These are phyloP conservation scores for Lepus europaeus DNA, from an alignment of 2,113 vertebrate species.

Conservation along the genomic window DNA sequence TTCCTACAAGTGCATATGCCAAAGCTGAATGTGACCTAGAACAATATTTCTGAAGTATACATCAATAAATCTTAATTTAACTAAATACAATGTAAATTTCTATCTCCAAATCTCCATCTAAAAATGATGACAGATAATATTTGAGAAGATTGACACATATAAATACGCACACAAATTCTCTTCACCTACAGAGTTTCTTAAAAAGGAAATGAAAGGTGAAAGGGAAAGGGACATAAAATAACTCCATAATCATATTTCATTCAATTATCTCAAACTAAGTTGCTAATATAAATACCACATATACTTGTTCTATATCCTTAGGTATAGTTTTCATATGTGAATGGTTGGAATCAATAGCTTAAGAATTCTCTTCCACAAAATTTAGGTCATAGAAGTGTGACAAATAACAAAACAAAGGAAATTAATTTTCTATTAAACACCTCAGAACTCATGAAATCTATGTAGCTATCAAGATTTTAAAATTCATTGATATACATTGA, in stretches of 20 bases:
- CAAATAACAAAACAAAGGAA: slow-evolving; percentile 11
- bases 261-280: slow-evolving; percentile 11
- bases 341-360: not conserved
- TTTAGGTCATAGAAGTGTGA: slow-evolving; percentile 6
- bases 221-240: not conserved
- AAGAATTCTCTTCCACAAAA: slow-evolving; percentile 13
- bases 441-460: not conserved
- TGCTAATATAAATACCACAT: not conserved
- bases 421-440: not conserved
- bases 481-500: not conserved
- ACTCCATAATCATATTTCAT: not conserved
- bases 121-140: not conserved
- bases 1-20: not conserved
- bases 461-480: slow-evolving; percentile 18
- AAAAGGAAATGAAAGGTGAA: not conserved
- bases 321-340: not conserved
- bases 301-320: not conserved
- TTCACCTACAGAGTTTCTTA: not conserved
- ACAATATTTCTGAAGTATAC: not conserved
- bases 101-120: not conserved
- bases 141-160: not conserved
- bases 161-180: not conserved
- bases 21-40: not conserved
- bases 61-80: not conserved
- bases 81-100: not conserved